Conservation (phyloP, 2,888 invertebrate genomes). For the Spatulosminthurus flaviceps region DNA sequence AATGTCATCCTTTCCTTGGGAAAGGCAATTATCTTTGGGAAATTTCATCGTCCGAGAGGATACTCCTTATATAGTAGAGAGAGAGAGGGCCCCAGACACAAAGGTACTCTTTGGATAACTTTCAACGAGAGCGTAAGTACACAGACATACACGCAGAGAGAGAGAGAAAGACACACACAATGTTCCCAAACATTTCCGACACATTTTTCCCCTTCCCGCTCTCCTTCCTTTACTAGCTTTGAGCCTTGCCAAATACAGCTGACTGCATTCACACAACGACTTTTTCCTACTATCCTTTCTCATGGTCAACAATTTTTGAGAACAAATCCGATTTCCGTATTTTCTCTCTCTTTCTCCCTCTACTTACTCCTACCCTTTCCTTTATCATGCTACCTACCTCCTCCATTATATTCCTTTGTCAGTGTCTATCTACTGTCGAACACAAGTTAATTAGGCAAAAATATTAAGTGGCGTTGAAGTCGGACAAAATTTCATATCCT, state of each 20-base stretch:
- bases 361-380: not conserved
- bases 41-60: not conserved
- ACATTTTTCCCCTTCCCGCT: not conserved
- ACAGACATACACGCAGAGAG: too few species aligned
- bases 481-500: too few species aligned
- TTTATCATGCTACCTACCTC: not conserved
- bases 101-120: too few species aligned
- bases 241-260: slow-evolving; percentile 5
- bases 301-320: not conserved
- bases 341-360: not conserved
- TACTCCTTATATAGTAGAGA: too few species aligned
- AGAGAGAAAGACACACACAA: too few species aligned
- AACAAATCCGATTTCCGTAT: not conserved
- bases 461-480: too few species aligned
- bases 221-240: not conserved
- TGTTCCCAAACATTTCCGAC: too few species aligned
- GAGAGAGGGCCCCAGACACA: too few species aligned
- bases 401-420: too few species aligned
- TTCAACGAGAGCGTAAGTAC: not conserved
- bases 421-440: too few species aligned
- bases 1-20: not conserved
- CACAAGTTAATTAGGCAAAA: too few species aligned
- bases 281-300: not conserved
- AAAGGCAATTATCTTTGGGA: slow-evolving; percentile 9
- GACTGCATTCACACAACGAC: not conserved